phyloP scores from a whole-genome alignment of 1,140 invertebrate genomes.

The Idris sp. region DNA sequence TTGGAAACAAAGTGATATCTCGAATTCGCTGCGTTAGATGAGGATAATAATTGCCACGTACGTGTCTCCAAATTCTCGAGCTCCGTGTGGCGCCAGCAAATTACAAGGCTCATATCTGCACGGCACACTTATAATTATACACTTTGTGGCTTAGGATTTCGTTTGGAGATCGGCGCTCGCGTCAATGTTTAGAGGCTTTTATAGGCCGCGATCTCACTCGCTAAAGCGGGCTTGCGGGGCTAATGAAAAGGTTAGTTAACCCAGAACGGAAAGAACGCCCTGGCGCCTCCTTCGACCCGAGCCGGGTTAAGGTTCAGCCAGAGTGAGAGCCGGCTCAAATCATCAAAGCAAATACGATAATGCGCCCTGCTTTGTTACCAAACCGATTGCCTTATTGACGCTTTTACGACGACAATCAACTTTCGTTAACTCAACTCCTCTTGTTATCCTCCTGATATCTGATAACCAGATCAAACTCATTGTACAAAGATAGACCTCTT shows the following conservation, averaged over 20 bases:
- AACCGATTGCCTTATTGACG: conserved; percentile 50
- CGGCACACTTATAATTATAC: conserved; percentile 63
- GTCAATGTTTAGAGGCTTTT: conserved; percentile 75
- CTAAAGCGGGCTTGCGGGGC: conserved; percentile 61
- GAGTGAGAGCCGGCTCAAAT: conserved; percentile 23
- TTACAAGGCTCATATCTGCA: conserved; percentile 64
- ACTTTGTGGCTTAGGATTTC: conserved; percentile 62
- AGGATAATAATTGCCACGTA: conserved; percentile 59
- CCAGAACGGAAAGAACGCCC: conserved; percentile 73
- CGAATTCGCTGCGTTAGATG: conserved; percentile 27
- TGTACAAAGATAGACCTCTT: too few species aligned
- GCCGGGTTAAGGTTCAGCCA: conserved; percentile 52
- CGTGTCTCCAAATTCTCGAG: conserved; percentile 61
- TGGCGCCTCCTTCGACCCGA: conserved; percentile 71
- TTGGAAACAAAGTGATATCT: conserved; percentile 37
- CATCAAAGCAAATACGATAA: conserved; percentile 60
- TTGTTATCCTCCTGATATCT: conserved; percentile 15
- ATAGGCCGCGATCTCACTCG: conserved; percentile 66
- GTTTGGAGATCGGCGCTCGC: conserved; percentile 65
- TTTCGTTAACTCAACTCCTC: too few species aligned
- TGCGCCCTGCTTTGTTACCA: conserved; percentile 39
- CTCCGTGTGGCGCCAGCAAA: conserved; percentile 60
- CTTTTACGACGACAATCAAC: conserved; percentile 42
- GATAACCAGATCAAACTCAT: too few species aligned
- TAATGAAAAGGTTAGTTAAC: conserved; percentile 79